These are phyloP conservation scores for Hylaeus anthracinus DNA, from an alignment of 1,140 invertebrate genomes.

Conservation along the genomic window DNA sequence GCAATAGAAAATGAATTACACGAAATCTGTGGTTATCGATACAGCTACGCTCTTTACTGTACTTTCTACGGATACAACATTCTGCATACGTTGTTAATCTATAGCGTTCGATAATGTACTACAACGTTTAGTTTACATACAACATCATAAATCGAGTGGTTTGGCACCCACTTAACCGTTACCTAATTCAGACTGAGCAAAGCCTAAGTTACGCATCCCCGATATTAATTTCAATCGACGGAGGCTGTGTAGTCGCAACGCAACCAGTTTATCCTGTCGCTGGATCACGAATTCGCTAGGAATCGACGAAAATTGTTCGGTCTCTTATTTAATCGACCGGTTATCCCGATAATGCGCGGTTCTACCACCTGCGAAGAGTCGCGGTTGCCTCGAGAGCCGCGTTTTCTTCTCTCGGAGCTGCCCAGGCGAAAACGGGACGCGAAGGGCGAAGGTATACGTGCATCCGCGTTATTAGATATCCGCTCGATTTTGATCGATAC, in stretches of 20 bases:
- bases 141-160: no score
- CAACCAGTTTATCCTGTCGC: neutral
- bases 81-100: no score
- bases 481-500: conserved; percentile 45
- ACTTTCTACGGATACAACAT: no score
- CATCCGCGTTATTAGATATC: conserved; percentile 44
- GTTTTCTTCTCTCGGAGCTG: neutral
- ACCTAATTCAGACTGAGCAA: no score
- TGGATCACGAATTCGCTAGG: neutral
- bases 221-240: no score
- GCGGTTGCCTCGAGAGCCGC: neutral
- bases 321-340: conserved; percentile 8
- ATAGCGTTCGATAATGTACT: no score
- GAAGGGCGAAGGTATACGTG: conserved; percentile 17
- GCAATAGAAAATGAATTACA: no score
- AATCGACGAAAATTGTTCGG: neutral
- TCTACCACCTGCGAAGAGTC: neutral
- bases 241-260: neutral
- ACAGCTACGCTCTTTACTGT: no score
- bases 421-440: neutral
- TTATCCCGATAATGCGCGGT: neutral
- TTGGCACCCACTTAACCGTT: no score
- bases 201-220: no score
- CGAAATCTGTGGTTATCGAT: no score
- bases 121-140: no score